Evolutionary conservation across 2,888 invertebrate genomes (phyloP), one percentile per base, ranked within the genome.

Genomic region (Phalera bucephala): DNA sequence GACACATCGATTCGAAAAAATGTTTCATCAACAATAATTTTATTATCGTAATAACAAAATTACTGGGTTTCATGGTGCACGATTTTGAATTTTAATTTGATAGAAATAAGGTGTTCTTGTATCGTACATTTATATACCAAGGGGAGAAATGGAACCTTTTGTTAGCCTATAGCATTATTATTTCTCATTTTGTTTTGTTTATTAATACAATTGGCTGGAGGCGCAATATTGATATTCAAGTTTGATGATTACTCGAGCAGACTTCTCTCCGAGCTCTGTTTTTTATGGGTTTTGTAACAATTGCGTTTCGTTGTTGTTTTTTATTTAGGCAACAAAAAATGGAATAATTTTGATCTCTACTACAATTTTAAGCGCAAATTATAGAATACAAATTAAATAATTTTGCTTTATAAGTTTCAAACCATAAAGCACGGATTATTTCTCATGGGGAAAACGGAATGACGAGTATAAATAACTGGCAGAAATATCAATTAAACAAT

Each of bases 401-500:
- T n/a, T n/a, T n/a, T n/a, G n/a, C n/a, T n/a, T n/a, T n/a, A n/a
- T n/a, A n/a, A n/a, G n/a, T 49, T 52, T 57, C 52, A 54, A 49
- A 57, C 64, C 80, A 83, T 86, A 85, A 72, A 61, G 77, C 82
- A 83, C 82, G 61, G 69, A 59, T 62, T 63, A 49, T 74, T 82
- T 84, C 86, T 80, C 80, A 77, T 81, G 81, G 76, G 73, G 78
- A 81, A 59, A 77, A 76, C 67, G 68, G 66, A 85, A 85, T 88
- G 86, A 90, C 79, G 88, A 85, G 83, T 85, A 90, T 88, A 89
- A 90, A 90, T 91, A 90, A 90, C 90, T 85, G 64, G 82, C 79
- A 87, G 88, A 88, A 89, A 90, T 90, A 91, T 91, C 91, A 91
- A 91, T 91, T 91, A 91, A 91, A 91, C 88, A 91, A 91, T 91